These are phyloP conservation scores for Strigamia crassipes DNA, from an alignment of 2,888 invertebrate genomes.

Conservation along the genomic window DNA sequence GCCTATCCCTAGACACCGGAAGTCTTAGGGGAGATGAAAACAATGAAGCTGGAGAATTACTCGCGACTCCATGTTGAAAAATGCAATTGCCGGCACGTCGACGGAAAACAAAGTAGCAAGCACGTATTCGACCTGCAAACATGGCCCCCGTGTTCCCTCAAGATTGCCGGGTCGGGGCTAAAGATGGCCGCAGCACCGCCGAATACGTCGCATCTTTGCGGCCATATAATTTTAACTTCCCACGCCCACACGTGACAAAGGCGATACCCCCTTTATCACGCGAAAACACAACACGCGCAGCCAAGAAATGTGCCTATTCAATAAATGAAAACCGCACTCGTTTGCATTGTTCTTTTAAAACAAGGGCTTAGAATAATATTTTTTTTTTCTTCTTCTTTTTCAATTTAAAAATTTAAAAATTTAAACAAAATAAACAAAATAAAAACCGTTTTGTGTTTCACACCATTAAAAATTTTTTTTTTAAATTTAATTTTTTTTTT, in stretches of 20 bases:
- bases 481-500: too few relatives aligned
- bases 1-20: slow-evolving; percentile 30
- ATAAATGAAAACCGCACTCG: slow-evolving; percentile 19
- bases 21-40: slow-evolving; percentile 38
- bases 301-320: neutral
- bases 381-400: too few relatives aligned
- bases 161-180: neutral
- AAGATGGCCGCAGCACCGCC: neutral
- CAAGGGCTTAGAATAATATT: neutral
- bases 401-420: too few relatives aligned
- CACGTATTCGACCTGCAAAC: slow-evolving; percentile 28
- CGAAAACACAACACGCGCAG: slow-evolving; percentile 22
- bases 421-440: too few relatives aligned
- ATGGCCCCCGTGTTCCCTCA: slow-evolving; percentile 20
- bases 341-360: slow-evolving; percentile 32
- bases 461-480: too few relatives aligned
- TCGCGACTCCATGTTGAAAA: slow-evolving; percentile 40
- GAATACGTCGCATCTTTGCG: neutral
- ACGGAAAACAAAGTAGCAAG: slow-evolving; percentile 33
- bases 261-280: slow-evolving; percentile 29
- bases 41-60: slow-evolving; percentile 40
- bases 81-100: slow-evolving; percentile 30
- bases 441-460: too few relatives aligned
- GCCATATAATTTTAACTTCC: slow-evolving; percentile 8
- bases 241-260: slow-evolving; percentile 32